phyloP scores from a whole-genome alignment of 2,888 invertebrate genomes.

The Acanthosepion esculentum region DNA sequence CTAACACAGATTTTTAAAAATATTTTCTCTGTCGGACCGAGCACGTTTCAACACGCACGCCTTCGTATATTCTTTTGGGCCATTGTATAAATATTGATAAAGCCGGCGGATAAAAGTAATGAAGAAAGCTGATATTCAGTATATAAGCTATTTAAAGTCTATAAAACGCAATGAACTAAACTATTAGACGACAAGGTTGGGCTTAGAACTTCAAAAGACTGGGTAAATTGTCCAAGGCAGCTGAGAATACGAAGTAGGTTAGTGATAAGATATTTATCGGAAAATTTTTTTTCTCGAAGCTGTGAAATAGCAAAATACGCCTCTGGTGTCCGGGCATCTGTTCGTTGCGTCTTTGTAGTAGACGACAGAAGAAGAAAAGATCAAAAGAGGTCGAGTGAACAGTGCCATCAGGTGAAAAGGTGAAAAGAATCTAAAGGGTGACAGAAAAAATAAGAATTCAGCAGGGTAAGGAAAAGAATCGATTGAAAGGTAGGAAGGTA shows the following conservation, averaged over 20 bases:
- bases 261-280: not conserved
- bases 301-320: not conserved
- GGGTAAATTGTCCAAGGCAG: not conserved
- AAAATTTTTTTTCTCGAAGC: not conserved
- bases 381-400: not conserved
- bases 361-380: not conserved
- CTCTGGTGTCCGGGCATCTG: not conserved
- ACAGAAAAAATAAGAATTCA: not conserved
- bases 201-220: not conserved
- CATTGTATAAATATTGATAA: not conserved
- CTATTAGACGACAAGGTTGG: not conserved
- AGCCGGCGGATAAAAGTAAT: not conserved
- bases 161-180: not conserved
- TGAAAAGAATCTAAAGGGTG: not conserved
- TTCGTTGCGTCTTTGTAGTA: not conserved
- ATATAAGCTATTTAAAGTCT: not conserved
- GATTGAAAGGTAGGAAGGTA: too few species aligned
- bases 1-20: too few species aligned
- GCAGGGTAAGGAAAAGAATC: too few species aligned
- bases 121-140: not conserved
- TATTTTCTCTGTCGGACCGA: too few species aligned
- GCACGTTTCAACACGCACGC: too few species aligned
- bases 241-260: not conserved
- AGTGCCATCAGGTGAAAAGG: slow-evolving; percentile 16
- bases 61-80: not conserved